Conservation (phyloP, 2,113 vertebrate species). For the Sula dactylatra region DNA sequence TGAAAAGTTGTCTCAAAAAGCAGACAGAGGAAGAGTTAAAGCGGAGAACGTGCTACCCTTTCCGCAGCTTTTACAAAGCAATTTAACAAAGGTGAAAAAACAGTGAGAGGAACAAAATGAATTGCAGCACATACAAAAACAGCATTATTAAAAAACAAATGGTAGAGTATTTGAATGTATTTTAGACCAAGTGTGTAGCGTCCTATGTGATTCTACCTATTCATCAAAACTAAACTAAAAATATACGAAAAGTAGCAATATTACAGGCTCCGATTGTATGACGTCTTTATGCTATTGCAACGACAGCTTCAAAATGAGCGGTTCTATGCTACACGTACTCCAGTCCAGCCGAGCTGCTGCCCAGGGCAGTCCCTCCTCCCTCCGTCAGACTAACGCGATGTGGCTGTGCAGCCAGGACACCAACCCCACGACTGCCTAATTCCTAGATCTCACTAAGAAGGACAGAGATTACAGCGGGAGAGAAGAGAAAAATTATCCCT, state of each 20-base stretch:
- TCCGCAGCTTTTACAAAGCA: neutral
- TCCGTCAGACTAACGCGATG: fast-evolving
- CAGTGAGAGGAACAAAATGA: neutral
- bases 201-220: neutral
- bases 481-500: neutral
- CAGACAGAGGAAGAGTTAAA: neutral
- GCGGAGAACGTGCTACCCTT: neutral
- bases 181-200: neutral
- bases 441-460: neutral
- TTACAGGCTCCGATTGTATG: neutral
- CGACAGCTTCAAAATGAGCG: fast-evolving
- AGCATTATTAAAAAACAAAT: neutral
- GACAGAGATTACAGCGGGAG: neutral
- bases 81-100: neutral
- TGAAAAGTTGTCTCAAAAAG: conserved; percentile 17
- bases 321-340: fast-evolving
- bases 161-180: neutral
- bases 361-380: neutral
- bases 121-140: neutral
- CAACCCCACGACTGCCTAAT: fast-evolving
- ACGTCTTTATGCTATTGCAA: neutral
- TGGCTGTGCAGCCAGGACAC: neutral
- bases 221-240: neutral
- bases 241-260: neutral
- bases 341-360: neutral